phyloP scores from a whole-genome alignment of 2,888 invertebrate genomes.

The Atherix ibis region DNA sequence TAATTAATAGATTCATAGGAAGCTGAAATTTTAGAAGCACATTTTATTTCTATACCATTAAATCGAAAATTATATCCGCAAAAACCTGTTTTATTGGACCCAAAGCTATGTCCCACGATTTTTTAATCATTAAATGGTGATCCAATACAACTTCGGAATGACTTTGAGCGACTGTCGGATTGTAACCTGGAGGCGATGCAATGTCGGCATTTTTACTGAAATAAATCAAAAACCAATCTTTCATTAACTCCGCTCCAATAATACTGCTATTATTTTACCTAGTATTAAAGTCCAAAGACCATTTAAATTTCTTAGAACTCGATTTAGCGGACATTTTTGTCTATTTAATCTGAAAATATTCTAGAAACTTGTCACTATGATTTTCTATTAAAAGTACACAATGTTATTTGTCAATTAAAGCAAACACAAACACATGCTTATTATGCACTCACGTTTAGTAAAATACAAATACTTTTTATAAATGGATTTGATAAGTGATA shows the following conservation, averaged over 20 bases:
- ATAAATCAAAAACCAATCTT: no score
- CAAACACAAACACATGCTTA: no score
- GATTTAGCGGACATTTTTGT: conserved; percentile 27
- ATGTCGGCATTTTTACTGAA: conserved; percentile 37
- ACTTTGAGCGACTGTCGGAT: conserved; percentile 51
- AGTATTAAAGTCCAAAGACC: conserved; percentile 45
- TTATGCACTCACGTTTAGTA: no score
- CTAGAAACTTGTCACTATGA: no score
- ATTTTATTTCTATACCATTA: no score
- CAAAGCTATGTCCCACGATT: conserved; percentile 92
- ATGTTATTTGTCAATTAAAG: no score
- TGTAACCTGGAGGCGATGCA: conserved; percentile 73
- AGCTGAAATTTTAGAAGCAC: conserved; percentile 28
- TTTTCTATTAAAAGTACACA: no score
- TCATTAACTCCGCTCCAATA: no score
- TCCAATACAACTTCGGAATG: conserved; percentile 69
- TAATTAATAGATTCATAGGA: conserved; percentile 98
- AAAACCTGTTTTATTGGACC: conserved; percentile 85
- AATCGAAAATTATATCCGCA: no score
- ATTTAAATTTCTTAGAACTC: conserved; percentile 39
- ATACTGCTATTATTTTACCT: conserved; percentile 13
- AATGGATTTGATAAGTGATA: no score
- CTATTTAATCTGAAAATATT: neutral
- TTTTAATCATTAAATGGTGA: conserved; percentile 75
- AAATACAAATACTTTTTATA: no score